phyloP scores from a whole-genome alignment of 2,888 invertebrate genomes.

The Chironomus riparius region DNA sequence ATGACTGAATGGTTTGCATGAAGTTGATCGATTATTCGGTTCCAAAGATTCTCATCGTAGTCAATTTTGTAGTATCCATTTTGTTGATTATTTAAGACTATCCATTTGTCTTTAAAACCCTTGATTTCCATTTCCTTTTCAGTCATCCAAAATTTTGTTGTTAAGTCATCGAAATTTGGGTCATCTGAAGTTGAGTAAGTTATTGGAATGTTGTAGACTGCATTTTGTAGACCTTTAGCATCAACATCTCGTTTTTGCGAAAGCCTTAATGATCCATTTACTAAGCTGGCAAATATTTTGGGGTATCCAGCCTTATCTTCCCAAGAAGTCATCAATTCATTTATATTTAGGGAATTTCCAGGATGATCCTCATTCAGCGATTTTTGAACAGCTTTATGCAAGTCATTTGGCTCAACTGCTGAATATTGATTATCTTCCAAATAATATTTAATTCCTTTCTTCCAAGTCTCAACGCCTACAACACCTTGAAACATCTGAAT shows the following conservation, averaged over 20 bases:
- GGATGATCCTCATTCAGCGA: background rate
- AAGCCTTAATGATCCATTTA: background rate
- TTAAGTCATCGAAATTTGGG: background rate
- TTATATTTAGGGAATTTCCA: background rate
- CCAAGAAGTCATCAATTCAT: background rate
- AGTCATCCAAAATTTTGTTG: background rate
- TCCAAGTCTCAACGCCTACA: background rate
- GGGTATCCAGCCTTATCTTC: background rate
- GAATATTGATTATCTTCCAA: background rate
- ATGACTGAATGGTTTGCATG: background rate
- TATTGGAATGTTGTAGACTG: background rate
- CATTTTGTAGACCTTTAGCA: background rate
- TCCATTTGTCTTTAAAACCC: background rate
- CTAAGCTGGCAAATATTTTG: background rate
- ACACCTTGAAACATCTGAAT: background rate
- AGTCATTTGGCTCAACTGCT: background rate
- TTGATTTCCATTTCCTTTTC: background rate
- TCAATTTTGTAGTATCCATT: background rate
- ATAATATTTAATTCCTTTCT: background rate
- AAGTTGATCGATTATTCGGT: background rate
- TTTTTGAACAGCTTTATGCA: background rate
- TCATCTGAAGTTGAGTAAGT: background rate
- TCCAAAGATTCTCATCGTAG: background rate
- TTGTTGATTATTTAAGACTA: background rate
- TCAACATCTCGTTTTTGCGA: background rate